These are phyloP conservation scores for Aelia acuminata DNA, from an alignment of 2,888 invertebrate species.

Conservation along the genomic window DNA sequence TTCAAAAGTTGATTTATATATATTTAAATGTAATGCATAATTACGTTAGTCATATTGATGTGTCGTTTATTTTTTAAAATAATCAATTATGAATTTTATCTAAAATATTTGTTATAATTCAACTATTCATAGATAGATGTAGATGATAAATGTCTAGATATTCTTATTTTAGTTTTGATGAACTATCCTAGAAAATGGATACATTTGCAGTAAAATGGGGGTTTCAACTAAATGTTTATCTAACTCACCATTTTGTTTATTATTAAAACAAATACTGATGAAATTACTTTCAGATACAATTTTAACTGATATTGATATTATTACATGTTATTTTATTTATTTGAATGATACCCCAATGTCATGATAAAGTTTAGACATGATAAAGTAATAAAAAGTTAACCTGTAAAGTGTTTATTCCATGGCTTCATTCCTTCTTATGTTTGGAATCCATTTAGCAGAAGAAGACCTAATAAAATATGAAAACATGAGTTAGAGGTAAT, in stretches of 20 bases:
- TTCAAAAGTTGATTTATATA: not conserved
- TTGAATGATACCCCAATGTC: not conserved
- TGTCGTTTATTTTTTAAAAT: not conserved
- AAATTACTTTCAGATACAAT: not conserved
- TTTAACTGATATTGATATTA: conserved; percentile 14
- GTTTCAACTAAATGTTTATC: not conserved
- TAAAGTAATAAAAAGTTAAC: not conserved
- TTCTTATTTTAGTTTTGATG: not conserved
- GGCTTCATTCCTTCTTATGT: not conserved
- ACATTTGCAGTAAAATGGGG: not conserved
- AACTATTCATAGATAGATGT: not conserved
- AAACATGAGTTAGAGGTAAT: no score
- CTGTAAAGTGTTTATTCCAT: not conserved
- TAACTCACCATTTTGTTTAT: not conserved
- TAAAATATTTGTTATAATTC: not conserved
- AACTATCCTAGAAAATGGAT: not conserved
- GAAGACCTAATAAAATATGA: no score
- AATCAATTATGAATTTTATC: not conserved
- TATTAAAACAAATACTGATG: not conserved
- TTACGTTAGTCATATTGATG: not conserved
- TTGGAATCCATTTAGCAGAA: no score
- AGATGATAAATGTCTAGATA: not conserved
- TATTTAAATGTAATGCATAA: not conserved
- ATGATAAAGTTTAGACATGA: not conserved
- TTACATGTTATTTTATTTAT: not conserved